Evolutionary conservation across 2,797 vertebrate genomes (phyloP).

Genomic region (Fratercula arctica): DNA sequence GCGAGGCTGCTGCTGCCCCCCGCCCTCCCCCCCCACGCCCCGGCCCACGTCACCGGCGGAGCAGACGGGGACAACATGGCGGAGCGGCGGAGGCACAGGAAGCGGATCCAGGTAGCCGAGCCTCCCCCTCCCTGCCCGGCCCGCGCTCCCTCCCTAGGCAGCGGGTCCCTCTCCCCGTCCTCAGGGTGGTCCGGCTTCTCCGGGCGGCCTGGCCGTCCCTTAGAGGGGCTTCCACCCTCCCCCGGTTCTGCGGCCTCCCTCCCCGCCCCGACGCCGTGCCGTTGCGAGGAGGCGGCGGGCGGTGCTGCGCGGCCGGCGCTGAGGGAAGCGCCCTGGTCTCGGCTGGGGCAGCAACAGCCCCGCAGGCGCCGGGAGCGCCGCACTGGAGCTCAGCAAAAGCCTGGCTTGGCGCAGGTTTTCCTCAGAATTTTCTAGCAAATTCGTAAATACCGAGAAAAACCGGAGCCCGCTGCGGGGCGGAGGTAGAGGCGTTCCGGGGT

Average conservation of each 20-base stretch:
- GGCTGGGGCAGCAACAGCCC: not conserved
- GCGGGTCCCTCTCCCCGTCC: too few relatives aligned
- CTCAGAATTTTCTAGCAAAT: not conserved
- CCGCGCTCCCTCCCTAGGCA: not conserved
- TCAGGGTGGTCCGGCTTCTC: not conserved
- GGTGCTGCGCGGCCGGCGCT: not conserved
- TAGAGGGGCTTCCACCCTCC: not conserved
- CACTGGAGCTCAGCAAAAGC: not conserved
- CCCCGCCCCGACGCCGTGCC: not conserved
- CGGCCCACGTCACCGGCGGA: constrained; percentile 79
- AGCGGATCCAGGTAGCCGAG: constrained; percentile 92
- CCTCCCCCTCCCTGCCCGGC: not conserved
- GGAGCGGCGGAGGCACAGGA: constrained; percentile 97
- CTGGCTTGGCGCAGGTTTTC: not conserved
- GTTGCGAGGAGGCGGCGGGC: not conserved
- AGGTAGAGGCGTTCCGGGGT: not conserved
- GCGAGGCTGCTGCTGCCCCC: constrained; percentile 23
- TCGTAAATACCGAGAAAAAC: not conserved
- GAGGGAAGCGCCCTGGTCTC: not conserved
- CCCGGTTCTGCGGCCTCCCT: not conserved
- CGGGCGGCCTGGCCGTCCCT: not conserved
- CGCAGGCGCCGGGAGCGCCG: not conserved
- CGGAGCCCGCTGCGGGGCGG: not conserved
- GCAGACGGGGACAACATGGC: constrained; percentile 93
- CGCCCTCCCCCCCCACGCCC: not conserved